These are phyloP conservation scores for Rynchops niger DNA, from an alignment of 2,113 vertebrate genomes.

Conservation along the genomic window DNA sequence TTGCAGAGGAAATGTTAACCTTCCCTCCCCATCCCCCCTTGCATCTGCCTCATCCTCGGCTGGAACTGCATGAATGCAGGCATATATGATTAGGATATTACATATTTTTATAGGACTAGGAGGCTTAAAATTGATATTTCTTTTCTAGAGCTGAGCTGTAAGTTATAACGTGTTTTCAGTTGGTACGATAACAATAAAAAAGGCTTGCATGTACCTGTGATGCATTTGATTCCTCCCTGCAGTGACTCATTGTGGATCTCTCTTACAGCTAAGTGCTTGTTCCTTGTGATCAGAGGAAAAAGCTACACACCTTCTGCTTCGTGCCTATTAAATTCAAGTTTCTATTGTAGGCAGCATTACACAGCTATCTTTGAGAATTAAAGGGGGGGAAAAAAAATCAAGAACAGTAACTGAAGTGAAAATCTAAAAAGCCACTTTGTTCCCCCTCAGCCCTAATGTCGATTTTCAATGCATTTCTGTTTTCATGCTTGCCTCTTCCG, in stretches of 20 bases:
- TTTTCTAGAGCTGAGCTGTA: background rate
- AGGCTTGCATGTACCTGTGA: conserved; percentile 60
- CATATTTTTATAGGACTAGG: background rate
- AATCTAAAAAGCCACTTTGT: conserved; percentile 28
- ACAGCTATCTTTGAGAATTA: conserved; percentile 66
- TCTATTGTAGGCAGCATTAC: conserved; percentile 68
- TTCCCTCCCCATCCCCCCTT: background rate
- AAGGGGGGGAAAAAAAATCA: conserved; percentile 7
- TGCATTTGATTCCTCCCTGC: conserved; percentile 74
- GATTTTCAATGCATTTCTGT: conserved; percentile 6
- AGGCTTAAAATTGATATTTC: background rate
- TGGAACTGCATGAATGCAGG: background rate
- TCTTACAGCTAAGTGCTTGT: conserved; percentile 71
- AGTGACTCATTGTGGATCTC: conserved; percentile 74
- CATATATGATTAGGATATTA: background rate
- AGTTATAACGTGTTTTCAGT: conserved; percentile 47
- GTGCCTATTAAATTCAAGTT: conserved; percentile 69
- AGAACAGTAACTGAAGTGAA: conserved; percentile 38
- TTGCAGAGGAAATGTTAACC: background rate
- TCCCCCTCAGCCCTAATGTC: background rate
- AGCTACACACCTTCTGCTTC: conserved; percentile 72
- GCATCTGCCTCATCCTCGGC: background rate
- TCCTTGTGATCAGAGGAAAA: conserved; percentile 73
- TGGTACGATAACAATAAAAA: conserved; percentile 63
- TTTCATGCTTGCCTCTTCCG: background rate